Evolutionary conservation across 2,888 invertebrate species (phyloP), one percentile per base, ranked within the genome.

Genomic region (Catocala sponsa): DNA sequence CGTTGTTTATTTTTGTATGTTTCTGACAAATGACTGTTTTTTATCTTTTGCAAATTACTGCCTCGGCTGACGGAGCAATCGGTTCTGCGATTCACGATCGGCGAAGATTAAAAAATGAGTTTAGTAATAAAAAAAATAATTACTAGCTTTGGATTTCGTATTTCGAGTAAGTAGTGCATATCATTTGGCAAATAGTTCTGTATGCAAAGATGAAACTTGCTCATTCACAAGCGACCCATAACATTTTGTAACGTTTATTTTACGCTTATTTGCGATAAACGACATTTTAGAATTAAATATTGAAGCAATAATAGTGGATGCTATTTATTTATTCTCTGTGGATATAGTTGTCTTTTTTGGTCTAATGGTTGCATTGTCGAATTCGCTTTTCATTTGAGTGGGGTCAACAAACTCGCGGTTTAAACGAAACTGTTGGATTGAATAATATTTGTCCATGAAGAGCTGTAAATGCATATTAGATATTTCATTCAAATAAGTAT

Each of bases 141-240:
- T 83, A 85, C 79, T 77, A 78, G 74, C 72, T 81, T 77, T 74
- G 72, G 76, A 82, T 89, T 89, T 87, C 82, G 84, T 83, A 84
- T 80, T 79, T 75, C 79, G 75, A 85, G 80, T 86, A 87, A 90
- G 68, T 90, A 86, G 89, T 87, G 87, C 90, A 87, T 88, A 80
- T 84, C 86, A 79, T 85, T 87, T 82, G 73, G 74, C 70, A 82
- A 87, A 83, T 80, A 78, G 68, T 73, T 80, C 76, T 81, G 80
- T 81, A 83, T 87, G 85, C 82, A 85, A 76, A 82, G 81, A 83
- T 79, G 76, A 79, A 82, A 75, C 78, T 78, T 61, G 72, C 65
- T 62, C 74, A 78, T 79, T 78, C 76, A 77, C 74, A 78, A 68
- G 72, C 73, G 76, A 81, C 73, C 80, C 78, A 76, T 78, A 79